These are phyloP conservation scores for Parthenolecanium corni DNA, from an alignment of 2,888 invertebrate species.

Conservation along the genomic window DNA sequence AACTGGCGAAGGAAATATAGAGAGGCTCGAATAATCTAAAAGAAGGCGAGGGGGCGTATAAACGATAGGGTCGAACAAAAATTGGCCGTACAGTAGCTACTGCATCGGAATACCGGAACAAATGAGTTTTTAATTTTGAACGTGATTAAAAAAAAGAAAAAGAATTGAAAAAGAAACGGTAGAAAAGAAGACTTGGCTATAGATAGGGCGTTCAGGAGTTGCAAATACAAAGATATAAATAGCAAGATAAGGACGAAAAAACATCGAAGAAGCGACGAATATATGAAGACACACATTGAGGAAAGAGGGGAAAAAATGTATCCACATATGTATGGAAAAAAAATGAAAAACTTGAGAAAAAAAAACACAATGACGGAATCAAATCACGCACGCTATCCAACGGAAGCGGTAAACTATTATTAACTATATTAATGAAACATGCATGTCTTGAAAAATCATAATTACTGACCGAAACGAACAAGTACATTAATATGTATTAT, in stretches of 20 bases:
- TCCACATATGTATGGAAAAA: background rate
- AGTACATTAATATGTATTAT: conserved; percentile 25
- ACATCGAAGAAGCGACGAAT: background rate
- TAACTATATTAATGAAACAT: conserved; percentile 29
- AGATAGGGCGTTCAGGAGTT: conserved; percentile 10
- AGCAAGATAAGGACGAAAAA: conserved; percentile 21
- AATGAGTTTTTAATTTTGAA: conserved; percentile 26
- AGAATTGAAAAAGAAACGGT: background rate
- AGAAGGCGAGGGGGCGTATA: too few relatives aligned
- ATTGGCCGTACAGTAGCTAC: conserved; percentile 8
- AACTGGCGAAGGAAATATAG: background rate
- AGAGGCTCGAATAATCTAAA: too few relatives aligned
- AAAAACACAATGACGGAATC: conserved; percentile 22
- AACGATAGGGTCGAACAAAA: too few relatives aligned
- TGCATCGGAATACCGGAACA: conserved; percentile 22
- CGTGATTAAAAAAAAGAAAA: conserved; percentile 19
- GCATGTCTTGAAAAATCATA: conserved; percentile 29
- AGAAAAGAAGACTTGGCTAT: conserved; percentile 6
- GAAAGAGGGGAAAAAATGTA: background rate
- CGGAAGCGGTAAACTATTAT: conserved; percentile 29
- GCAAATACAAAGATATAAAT: conserved; percentile 27
- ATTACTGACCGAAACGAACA: conserved; percentile 28
- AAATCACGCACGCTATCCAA: conserved; percentile 29
- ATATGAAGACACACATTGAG: too few relatives aligned
- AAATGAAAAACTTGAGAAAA: conserved; percentile 4